Evolutionary conservation across 2,113 vertebrate species (phyloP), one percentile per base, ranked within the genome.

Genomic region (Fregetta grallaria): DNA sequence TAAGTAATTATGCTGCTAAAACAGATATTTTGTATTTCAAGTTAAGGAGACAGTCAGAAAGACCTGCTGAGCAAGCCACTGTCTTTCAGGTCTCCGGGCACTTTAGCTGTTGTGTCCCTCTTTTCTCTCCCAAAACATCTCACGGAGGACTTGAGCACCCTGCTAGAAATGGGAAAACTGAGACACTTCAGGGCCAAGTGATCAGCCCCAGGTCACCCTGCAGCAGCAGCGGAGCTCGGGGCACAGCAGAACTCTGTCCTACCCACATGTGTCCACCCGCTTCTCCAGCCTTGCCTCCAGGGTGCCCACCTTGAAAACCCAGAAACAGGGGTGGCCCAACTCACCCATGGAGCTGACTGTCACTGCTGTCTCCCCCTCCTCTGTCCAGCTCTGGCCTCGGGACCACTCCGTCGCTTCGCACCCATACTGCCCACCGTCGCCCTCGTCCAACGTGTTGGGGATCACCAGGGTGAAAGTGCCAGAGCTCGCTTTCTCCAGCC

Each of bases 401-500:
- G 66, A 83, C 96, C 91, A 94, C 52, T 98, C 98, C 0, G 97
- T 98, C 25, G 98, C 98, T 11, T 90, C 83, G 49, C 99, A 99
- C 52, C 49, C 61, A 9, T 99, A 99, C 8, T 11, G 42, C 2
- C 98, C 98, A 0, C 97, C 38, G 0, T 98, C 96, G 2, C 97
- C 95, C 15, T 96, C 80, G 0, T 74, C 34, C 12, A 66, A 67
- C 3, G 97, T 82, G 20, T 96, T 97, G 47, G 97, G 92, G 18
- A 99, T 96, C 94, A 98, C 98, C 34, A 99, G 89, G 15, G 81
- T 98, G 94, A 99, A 99, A 21, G 45, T 36, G 19, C 97, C 88
- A 0, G 83, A 18, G 32, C 96, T 88, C 2, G 29, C 50, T 11
- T 98, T 99, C 44, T 94, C 93, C 49, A 98, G 95, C 15, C 74